Evolutionary conservation across 2,797 vertebrate genomes (phyloP), one percentile per base, ranked within the genome.

Genomic region (Poeciliopsis gracilis): DNA sequence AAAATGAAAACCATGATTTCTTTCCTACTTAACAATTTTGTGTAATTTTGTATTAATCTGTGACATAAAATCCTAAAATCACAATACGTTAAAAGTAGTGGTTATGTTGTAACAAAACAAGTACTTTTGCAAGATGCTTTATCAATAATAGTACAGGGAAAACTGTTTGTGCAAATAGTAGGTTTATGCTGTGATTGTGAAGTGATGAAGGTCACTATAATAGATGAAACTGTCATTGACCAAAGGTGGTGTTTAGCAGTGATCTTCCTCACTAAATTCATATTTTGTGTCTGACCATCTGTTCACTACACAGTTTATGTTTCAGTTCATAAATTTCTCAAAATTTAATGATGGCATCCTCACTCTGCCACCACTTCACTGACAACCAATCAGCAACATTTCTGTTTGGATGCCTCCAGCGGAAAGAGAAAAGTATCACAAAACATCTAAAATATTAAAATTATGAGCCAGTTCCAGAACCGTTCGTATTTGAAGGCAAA

Each of bases 381-480:
- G 73, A 81, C 71, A 77, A 76, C 49, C 78, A 77, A 75, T 86
- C 77, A 69, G 38, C 79, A 73, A 30, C 70, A 57, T 76, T 83
- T 85, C 84, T 76, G 73, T 84, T 76, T 75, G 80, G 85, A 70
- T 55, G 70, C 46, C 67, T 86, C 41, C 20, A 67, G 73, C 41
- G 74, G 16, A 77, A n/a, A 33, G 23, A 53, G 59, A 20, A 10
- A 45, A 16, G 2, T n/a, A 53, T 49, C 23, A 75, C 63, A 49
- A 67, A 63, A 77, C 45, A 25, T 11, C 43, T 49, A 20, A 80
- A 73, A 73, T 82, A 78, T 74, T 70, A 3, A 75, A 77, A 55
- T 82, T 33, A 82, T 80, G 77, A 84, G 72, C 85, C 61, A 83
- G 74, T 8, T 36, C 59, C 69, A 41, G 16, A 80, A 33, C 15